Percentiles rank a stretch among this genome's conserved stretches.
Conservation (phyloP, 2,888 invertebrate species). For the Alloscopus bannaensis region DNA sequence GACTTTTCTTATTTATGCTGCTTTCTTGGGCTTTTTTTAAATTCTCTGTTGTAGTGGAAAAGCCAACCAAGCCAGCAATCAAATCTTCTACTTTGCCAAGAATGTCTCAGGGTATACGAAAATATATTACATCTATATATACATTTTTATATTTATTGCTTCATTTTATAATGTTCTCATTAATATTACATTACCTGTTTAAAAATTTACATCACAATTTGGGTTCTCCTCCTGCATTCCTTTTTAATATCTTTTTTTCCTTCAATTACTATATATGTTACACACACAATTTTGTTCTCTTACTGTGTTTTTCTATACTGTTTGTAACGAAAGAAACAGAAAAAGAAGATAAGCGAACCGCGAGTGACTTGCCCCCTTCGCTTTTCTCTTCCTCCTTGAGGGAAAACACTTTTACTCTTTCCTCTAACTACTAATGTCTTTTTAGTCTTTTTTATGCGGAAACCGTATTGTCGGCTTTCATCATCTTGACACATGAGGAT, state of each 20-base stretch:
- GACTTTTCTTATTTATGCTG: conserved; percentile 68
- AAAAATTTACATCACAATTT: conserved; percentile 52
- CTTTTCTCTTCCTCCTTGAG: conserved; percentile 39
- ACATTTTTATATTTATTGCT: conserved; percentile 38
- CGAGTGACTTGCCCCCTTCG: conserved; percentile 46
- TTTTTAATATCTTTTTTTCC: neutral
- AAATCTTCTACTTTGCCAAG: conserved; percentile 96
- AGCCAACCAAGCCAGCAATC: conserved; percentile 97
- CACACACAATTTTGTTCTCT: conserved; percentile 4
- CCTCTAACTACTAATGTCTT: conserved; percentile 12
- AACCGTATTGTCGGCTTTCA: conserved; percentile 29
- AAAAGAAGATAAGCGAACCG: conserved; percentile 17
- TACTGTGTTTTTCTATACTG: neutral
- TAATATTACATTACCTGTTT: conserved; percentile 53
- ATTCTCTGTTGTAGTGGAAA: conserved; percentile 83
- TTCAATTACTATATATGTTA: neutral
- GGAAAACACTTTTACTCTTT: conserved; percentile 22
- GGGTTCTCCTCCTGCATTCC: conserved; percentile 16
- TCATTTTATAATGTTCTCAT: conserved; percentile 23
- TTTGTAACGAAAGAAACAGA: too few species aligned
- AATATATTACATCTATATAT: conserved; percentile 9
- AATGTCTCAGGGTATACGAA: conserved; percentile 90
- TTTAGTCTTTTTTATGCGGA: conserved; percentile 48
- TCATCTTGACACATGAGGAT: conserved; percentile 14
- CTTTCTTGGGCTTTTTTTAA: conserved; percentile 54